Percentiles rank a stretch among this genome's conserved stretches.
phyloP scores from a whole-genome alignment of 2,888 invertebrate genomes.

The Muscina levida region DNA sequence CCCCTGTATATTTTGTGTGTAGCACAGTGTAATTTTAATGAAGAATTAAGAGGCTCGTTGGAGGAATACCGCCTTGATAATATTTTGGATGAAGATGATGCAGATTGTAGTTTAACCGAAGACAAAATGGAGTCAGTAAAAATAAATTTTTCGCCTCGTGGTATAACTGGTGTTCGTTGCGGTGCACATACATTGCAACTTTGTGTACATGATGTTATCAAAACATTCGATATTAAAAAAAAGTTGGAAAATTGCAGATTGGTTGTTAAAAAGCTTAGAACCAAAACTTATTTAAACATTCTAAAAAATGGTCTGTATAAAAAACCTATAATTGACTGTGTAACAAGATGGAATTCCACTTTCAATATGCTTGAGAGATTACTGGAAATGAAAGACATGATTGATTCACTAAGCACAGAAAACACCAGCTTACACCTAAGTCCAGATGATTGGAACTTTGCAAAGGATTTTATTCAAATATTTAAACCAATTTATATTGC shows the following conservation, averaged over 20 bases:
- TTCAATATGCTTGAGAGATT: slow-evolving; percentile 51
- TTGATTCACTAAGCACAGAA: too few species aligned
- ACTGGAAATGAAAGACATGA: slow-evolving; percentile 33
- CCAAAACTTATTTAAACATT: slow-evolving; percentile 28
- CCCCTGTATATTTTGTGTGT: too few species aligned
- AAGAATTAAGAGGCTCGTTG: slow-evolving; percentile 9
- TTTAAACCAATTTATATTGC: slow-evolving; percentile 53
- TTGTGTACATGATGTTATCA: slow-evolving; percentile 57
- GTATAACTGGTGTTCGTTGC: slow-evolving; percentile 15
- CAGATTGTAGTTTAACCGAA: too few species aligned
- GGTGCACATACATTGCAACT: slow-evolving; percentile 57
- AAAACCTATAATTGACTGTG: slow-evolving; percentile 44
- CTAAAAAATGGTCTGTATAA: slow-evolving; percentile 41
- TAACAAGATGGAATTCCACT: slow-evolving; percentile 25
- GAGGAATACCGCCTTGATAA: background rate
- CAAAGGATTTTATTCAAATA: slow-evolving; percentile 48
- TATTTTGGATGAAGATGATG: background rate
- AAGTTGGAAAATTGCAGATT: slow-evolving; percentile 14
- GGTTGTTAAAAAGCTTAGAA: slow-evolving; percentile 52
- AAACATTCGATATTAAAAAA: slow-evolving; percentile 35
- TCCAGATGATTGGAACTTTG: slow-evolving; percentile 56
- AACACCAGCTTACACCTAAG: background rate
- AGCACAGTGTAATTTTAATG: too few species aligned
- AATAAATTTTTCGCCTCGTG: too few species aligned
- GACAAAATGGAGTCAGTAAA: too few species aligned